A percentile compares a stretch with the other conserved stretches of the same genome.
These are phyloP conservation scores for Phoenicopterus ruber DNA, from an alignment of 2,113 vertebrate genomes.

Conservation along the genomic window DNA sequence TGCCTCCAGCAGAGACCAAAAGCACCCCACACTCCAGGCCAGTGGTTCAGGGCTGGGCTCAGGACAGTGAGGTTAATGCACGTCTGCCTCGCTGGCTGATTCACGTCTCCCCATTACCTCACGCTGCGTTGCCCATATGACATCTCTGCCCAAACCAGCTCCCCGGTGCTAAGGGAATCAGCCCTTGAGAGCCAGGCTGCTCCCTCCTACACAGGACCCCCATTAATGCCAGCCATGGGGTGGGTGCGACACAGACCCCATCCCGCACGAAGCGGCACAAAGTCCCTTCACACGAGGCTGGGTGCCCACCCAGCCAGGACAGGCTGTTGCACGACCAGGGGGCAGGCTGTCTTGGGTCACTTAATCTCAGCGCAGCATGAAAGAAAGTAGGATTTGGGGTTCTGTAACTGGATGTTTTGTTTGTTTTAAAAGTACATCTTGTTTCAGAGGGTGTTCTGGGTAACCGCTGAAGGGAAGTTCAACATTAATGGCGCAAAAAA, in stretches of 20 bases:
- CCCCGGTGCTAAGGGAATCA: background rate
- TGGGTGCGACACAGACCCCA: background rate
- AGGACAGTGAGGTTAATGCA: background rate
- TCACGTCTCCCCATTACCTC: background rate
- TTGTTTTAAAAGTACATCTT: background rate
- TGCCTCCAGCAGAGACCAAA: background rate
- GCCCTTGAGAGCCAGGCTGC: background rate
- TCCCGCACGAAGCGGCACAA: background rate
- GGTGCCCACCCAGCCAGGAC: background rate
- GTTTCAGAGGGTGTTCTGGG: background rate
- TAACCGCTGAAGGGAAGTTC: background rate
- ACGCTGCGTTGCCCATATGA: fast-evolving
- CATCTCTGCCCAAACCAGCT: background rate
- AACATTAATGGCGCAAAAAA: background rate
- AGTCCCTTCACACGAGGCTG: background rate
- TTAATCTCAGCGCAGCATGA: fast-evolving
- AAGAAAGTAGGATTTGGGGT: background rate
- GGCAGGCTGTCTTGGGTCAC: background rate
- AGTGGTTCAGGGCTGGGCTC: background rate
- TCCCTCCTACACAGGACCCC: background rate
- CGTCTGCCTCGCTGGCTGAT: background rate
- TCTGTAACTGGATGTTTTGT: background rate
- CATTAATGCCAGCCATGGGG: background rate
- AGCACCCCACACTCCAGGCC: background rate
- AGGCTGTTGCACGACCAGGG: background rate